A percentile compares a stretch with the other conserved stretches of the same genome.
phyloP scores from a whole-genome alignment of 2,888 invertebrate genomes.

The Phytoseiulus persimilis region DNA sequence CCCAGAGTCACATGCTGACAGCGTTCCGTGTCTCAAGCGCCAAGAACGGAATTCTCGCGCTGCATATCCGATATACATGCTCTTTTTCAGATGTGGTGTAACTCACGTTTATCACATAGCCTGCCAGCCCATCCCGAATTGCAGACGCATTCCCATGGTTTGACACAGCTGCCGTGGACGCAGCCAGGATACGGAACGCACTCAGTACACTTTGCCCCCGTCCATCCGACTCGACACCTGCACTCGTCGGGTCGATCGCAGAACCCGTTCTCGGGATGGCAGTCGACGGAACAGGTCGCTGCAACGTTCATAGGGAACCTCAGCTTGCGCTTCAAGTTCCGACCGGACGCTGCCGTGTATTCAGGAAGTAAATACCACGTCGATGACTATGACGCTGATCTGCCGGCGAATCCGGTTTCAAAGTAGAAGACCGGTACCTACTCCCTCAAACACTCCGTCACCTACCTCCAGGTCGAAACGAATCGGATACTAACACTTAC shows the following conservation, averaged over 20 bases:
- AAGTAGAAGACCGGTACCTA: no score
- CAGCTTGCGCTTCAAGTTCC: conserved; percentile 1
- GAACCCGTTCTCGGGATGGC: conserved; percentile 72
- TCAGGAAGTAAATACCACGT: no score
- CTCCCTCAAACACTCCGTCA: no score
- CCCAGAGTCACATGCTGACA: no score
- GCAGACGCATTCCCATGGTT: conserved; percentile 85
- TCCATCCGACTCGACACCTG: conserved; percentile 81
- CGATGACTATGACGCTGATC: no score
- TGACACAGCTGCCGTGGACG: conserved; percentile 68
- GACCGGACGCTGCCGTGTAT: no score
- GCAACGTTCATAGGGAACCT: conserved; percentile 45
- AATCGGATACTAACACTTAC: conserved; percentile 56
- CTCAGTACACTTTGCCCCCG: conserved; percentile 61
- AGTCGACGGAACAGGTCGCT: conserved; percentile 76
- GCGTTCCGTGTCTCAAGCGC: no score
- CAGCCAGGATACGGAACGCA: conserved; percentile 79
- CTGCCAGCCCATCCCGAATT: conserved; percentile 80
- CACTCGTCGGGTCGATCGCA: conserved; percentile 69
- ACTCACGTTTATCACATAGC: conserved; percentile 57
- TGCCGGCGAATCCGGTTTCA: no score
- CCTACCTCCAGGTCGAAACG: conserved; percentile 69
- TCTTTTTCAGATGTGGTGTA: no score
- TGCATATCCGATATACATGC: neutral
- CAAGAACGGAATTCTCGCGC: no score